Conservation (phyloP, 2,888 invertebrate species). For the Diarsia rubi region DNA sequence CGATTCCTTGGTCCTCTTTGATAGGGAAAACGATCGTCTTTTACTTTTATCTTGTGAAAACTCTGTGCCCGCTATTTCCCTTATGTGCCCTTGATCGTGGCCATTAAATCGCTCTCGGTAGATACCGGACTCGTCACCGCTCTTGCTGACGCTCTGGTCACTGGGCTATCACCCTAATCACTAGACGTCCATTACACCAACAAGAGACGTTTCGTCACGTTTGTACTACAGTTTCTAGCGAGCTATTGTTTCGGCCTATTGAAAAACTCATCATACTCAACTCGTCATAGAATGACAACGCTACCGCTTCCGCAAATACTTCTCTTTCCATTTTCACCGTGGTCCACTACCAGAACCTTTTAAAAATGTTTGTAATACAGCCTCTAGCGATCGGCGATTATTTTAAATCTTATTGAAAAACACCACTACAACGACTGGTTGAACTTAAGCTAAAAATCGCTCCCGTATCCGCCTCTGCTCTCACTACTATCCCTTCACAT, state of each 20-base stretch:
- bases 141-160: neutral
- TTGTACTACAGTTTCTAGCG: slow-evolving; percentile 17
- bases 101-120: neutral
- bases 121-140: neutral
- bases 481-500: neutral
- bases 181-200: slow-evolving; percentile 35
- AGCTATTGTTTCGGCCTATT: neutral
- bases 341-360: too few species aligned
- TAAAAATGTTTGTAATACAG: too few species aligned
- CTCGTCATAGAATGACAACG: too few species aligned
- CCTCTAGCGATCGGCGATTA: too few species aligned
- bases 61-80: neutral
- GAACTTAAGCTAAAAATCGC: neutral
- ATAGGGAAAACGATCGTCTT: neutral
- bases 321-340: too few species aligned
- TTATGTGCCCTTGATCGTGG: too few species aligned
- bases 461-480: neutral
- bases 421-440: neutral
- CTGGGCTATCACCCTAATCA: neutral
- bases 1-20: too few species aligned
- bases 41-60: neutral
- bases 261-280: too few species aligned
- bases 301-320: too few species aligned
- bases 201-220: slow-evolving; percentile 37
- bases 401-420: too few species aligned